phyloP scores from a whole-genome alignment of 1,140 invertebrate genomes.

The Philaenus spumarius region DNA sequence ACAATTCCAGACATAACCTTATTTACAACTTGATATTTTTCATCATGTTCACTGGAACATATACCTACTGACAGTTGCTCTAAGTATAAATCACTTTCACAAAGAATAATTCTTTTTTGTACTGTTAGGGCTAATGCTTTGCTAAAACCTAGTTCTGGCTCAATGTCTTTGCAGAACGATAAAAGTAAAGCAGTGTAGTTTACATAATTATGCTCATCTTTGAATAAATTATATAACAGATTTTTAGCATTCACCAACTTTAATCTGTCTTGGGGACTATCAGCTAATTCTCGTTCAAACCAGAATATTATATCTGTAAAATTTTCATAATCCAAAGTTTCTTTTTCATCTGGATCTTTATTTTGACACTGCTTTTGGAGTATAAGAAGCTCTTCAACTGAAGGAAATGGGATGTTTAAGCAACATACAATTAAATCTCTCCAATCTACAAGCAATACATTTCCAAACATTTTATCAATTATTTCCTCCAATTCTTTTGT shows the following conservation, averaged over 20 bases:
- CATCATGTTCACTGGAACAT: too few species aligned
- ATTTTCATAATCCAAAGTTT: conserved; percentile 38
- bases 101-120: conserved; percentile 39
- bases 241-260: conserved; percentile 42
- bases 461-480: conserved; percentile 43
- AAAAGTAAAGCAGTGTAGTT: conserved; percentile 53
- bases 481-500: conserved; percentile 42
- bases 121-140: conserved; percentile 47
- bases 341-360: conserved; percentile 39
- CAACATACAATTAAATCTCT: conserved; percentile 53
- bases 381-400: conserved; percentile 43
- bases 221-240: conserved; percentile 48
- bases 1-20: too few species aligned
- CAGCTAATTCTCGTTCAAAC: conserved; percentile 44
- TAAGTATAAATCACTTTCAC: too few species aligned
- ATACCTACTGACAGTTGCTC: too few species aligned
- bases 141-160: conserved; percentile 46
- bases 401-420: conserved; percentile 45
- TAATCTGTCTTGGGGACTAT: conserved; percentile 32
- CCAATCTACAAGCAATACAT: conserved; percentile 48
- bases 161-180: conserved; percentile 48
- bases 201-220: conserved; percentile 38
- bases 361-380: conserved; percentile 40
- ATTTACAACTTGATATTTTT: too few species aligned
- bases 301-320: conserved; percentile 43